Evolutionary conservation across 2,888 invertebrate genomes (phyloP).

Genomic region (Fragum sueziense): DNA sequence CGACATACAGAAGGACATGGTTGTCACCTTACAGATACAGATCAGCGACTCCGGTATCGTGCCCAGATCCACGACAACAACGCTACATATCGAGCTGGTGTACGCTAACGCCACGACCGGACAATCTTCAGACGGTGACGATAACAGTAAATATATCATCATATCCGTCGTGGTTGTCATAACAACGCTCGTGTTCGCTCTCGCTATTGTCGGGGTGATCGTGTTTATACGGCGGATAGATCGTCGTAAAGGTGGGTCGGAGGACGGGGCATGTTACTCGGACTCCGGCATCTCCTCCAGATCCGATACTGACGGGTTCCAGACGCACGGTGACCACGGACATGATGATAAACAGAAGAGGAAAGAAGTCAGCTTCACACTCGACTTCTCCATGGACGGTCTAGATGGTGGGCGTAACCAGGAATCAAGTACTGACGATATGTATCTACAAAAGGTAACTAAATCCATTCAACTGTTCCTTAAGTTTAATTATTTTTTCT

Average conservation of each 20-base stretch:
- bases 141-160: slow-evolving; percentile 62
- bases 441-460: slow-evolving; percentile 32
- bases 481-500: too few relatives aligned
- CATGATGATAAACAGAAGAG: slow-evolving; percentile 53
- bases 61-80: slow-evolving; percentile 29
- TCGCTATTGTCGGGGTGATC: slow-evolving; percentile 62
- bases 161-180: slow-evolving; percentile 68
- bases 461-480: too few relatives aligned
- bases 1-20: slow-evolving; percentile 41
- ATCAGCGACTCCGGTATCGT: slow-evolving; percentile 41
- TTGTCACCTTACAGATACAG: slow-evolving; percentile 31
- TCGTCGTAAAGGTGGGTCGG: slow-evolving; percentile 47
- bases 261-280: slow-evolving; percentile 59
- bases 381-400: slow-evolving; percentile 50
- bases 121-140: neutral
- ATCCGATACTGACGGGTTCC: slow-evolving; percentile 46
- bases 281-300: slow-evolving; percentile 55
- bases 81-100: slow-evolving; percentile 41
- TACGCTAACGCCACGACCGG: slow-evolving; percentile 49
- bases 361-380: slow-evolving; percentile 66
- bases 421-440: slow-evolving; percentile 47
- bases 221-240: slow-evolving; percentile 61
- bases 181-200: slow-evolving; percentile 63
- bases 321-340: slow-evolving; percentile 28
- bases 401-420: slow-evolving; percentile 53